Conservation (phyloP, 2,113 vertebrate genomes). For the Grallaria varia region DNA sequence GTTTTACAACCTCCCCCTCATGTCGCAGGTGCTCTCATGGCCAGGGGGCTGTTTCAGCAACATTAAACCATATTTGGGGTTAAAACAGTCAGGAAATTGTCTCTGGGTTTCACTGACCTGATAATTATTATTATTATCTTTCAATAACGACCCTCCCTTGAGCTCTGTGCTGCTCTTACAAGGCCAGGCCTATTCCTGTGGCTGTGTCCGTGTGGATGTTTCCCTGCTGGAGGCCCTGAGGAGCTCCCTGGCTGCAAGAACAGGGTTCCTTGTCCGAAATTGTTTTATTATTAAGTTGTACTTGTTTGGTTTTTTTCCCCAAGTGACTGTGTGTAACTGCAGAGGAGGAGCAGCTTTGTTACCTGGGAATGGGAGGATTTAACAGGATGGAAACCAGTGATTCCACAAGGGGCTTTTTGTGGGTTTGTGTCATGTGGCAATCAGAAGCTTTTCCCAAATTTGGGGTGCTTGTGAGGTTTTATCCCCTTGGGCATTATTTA, state of each 20-base stretch:
- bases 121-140: accelerated
- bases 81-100: not conserved
- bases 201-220: accelerated
- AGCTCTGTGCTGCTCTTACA: accelerated
- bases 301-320: not conserved
- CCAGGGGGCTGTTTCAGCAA: not conserved
- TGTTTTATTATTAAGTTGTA: not conserved
- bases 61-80: accelerated
- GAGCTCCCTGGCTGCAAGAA: not conserved
- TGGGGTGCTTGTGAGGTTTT: not conserved
- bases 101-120: not conserved
- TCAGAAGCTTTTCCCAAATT: not conserved
- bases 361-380: not conserved
- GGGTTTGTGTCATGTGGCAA: accelerated
- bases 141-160: no score
- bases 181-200: no score
- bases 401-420: not conserved
- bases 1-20: not conserved
- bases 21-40: not conserved
- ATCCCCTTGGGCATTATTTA: not conserved
- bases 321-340: not conserved
- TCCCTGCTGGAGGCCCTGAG: not conserved
- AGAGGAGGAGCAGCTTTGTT: not conserved
- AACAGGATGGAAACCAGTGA: not conserved
- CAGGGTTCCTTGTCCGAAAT: not conserved